Percentiles rank a stretch among this genome's conserved stretches.
Conservation (phyloP, 2,113 vertebrate genomes). For the Semicossyphus pulcher region DNA sequence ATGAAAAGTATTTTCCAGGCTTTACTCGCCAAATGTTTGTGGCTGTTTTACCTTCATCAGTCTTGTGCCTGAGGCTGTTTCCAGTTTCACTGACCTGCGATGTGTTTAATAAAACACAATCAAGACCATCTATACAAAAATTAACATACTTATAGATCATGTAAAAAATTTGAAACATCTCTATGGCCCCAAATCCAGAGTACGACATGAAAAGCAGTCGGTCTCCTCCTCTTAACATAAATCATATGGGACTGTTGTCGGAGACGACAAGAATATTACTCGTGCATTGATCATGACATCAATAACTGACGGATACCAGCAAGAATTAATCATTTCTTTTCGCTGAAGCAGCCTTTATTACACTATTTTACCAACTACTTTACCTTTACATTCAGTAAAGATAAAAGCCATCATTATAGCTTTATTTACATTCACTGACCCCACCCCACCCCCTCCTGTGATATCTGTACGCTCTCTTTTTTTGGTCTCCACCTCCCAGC, state of each 20-base stretch:
- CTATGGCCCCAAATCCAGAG: not conserved
- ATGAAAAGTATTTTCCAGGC: not conserved
- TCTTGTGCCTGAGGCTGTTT: not conserved
- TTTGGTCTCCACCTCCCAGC: slow-evolving; percentile 12
- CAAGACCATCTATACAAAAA: not conserved
- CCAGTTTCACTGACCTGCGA: too few species aligned
- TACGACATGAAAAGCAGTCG: not conserved
- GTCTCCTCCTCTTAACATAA: not conserved
- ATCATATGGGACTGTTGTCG: not conserved
- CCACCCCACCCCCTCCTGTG: not conserved
- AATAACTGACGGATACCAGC: not conserved
- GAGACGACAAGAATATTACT: not conserved
- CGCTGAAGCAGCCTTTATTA: slow-evolving; percentile 2
- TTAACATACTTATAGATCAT: not conserved
- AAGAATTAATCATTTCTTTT: not conserved
- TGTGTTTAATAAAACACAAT: too few species aligned
- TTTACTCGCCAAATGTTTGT: not conserved
- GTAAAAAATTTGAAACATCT: not conserved
- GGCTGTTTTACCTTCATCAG: not conserved
- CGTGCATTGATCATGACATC: not conserved
- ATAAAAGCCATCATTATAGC: not conserved
- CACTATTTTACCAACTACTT: slow-evolving; percentile 8
- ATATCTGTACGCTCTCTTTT: slow-evolving; percentile 11
- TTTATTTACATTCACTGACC: slow-evolving; percentile 16
- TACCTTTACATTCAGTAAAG: not conserved